Evolutionary conservation across 2,888 invertebrate species (phyloP), one percentile per base, ranked within the genome.

Genomic region (Leptogaster cylindrica): DNA sequence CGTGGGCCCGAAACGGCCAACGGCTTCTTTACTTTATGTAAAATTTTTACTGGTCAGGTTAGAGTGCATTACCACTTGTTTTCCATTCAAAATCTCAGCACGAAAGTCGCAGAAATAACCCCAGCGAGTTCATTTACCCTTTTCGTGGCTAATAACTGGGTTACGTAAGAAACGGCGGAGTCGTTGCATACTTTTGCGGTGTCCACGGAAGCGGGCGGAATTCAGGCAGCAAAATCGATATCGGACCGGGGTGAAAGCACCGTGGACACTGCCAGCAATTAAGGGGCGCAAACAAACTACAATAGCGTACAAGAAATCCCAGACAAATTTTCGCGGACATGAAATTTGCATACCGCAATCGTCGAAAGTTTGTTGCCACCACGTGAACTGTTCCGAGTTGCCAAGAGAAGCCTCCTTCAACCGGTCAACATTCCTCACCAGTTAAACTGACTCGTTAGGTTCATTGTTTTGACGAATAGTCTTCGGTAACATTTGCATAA

Each of bases 231-330:
- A 52, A 52, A 52, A 52, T 52, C 52, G 33, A 52, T 52, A 52
- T 18, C 20, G 31, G 28, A 28, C 52, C 20, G n/a, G 18, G 52
- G 52, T 52, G 52, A 52, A 52, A 52, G 52, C 31, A 52, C 52
- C 31, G 16, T 52, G 28, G n/a, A n/a, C n/a, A n/a, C n/a, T n/a
- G n/a, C n/a, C n/a, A n/a, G n/a, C n/a, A n/a, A n/a, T 5, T 16
- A 4, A 52, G 14, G 31, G 33, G 16, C 10, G 52, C 31, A 3
- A 33, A 52, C 18, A 31, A 52, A 10, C 28, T 14, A 44, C 44
- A 10, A 7, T 3, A 52, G 52, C 28, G 3, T 52, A 16, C 31
- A 18, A 33, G 14, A 33, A 52, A 31, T 52, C 14, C 31, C 52
- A 18, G 20, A 16, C 31, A 33, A 6, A 16, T 52, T 31, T 16